Conservation (phyloP, 2,113 vertebrate genomes). For the Cavia porcellus region DNA sequence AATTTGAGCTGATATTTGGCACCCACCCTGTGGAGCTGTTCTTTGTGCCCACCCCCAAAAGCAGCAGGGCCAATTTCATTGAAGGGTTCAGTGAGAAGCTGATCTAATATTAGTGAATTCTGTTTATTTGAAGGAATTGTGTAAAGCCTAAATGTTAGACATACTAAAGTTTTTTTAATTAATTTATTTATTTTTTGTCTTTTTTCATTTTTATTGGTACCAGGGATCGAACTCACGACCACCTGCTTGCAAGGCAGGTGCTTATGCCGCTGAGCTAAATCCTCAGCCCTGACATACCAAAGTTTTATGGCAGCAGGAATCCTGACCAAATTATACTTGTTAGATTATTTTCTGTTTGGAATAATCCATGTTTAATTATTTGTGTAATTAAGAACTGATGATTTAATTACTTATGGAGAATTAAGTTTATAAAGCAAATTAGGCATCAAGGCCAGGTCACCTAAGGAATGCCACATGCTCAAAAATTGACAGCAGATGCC, state of each 20-base stretch:
- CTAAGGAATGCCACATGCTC: not conserved
- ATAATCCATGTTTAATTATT: not conserved
- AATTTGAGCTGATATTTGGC: not conserved
- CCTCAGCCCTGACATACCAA: too few species aligned
- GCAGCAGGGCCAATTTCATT: not conserved
- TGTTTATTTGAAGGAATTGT: not conserved
- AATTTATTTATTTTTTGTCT: too few species aligned
- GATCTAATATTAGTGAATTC: not conserved
- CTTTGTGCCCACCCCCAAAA: not conserved
- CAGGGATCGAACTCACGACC: too few species aligned
- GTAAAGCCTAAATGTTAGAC: not conserved
- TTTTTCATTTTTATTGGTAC: too few species aligned
- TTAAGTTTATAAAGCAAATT: slow-evolving; percentile 34
- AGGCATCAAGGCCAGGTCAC: not conserved
- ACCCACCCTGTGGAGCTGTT: not conserved
- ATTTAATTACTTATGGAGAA: slow-evolving; percentile 15
- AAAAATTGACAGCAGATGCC: not conserved
- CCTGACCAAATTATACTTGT: not conserved
- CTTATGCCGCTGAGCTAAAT: too few species aligned
- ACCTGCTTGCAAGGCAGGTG: too few species aligned
- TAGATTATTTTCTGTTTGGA: slow-evolving; percentile 12
- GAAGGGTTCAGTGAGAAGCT: not conserved
- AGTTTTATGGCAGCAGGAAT: not conserved
- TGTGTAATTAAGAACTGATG: not conserved
- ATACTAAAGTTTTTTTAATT: too few species aligned